These are phyloP conservation scores for Grallaria varia DNA, from an alignment of 2,113 vertebrate species.

Conservation along the genomic window DNA sequence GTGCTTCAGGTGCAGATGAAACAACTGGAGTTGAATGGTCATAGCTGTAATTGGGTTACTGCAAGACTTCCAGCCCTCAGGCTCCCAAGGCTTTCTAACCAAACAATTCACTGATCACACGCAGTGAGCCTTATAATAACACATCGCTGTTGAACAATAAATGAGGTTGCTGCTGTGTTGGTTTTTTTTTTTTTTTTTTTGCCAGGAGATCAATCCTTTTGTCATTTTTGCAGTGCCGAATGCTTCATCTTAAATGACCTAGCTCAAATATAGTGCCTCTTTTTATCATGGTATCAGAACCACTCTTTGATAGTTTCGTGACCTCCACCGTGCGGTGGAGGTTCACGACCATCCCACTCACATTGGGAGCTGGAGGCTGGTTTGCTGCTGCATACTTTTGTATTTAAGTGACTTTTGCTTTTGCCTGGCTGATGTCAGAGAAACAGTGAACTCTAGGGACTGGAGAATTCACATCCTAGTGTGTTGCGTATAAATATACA, in stretches of 20 bases:
- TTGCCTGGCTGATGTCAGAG: background rate
- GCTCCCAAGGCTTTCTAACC: background rate
- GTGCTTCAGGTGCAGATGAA: background rate
- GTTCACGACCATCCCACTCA: background rate
- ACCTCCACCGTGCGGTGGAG: no score
- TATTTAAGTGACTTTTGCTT: background rate
- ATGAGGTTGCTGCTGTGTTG: background rate
- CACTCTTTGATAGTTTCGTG: background rate
- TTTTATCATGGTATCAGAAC: background rate
- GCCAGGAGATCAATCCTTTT: background rate
- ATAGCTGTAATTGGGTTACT: background rate
- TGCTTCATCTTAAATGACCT: background rate
- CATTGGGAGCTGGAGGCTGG: background rate
- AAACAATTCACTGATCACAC: background rate
- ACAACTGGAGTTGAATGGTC: background rate
- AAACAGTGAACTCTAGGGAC: background rate
- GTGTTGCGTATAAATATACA: background rate
- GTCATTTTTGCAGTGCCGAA: background rate
- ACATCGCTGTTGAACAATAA: background rate
- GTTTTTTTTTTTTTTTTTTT: background rate
- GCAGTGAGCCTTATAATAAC: background rate
- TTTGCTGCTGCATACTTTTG: background rate
- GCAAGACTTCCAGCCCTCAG: background rate
- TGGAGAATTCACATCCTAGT: background rate
- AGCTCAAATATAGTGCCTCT: background rate